phyloP scores from a whole-genome alignment of 2,888 invertebrate species.

The Chaitophorus viminalis region DNA sequence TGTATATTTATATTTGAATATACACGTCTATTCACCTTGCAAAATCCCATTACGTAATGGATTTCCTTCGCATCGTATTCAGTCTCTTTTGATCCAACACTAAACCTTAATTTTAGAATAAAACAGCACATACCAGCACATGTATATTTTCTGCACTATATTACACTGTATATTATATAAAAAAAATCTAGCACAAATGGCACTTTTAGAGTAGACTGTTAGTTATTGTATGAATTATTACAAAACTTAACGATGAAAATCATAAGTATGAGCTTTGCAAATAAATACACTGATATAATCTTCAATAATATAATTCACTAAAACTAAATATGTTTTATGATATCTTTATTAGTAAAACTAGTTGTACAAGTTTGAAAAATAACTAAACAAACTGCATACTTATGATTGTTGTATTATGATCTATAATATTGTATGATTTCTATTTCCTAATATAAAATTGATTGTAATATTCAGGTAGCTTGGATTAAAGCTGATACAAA shows the following conservation, averaged over 20 bases:
- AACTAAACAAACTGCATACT: not conserved
- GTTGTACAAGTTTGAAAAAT: not conserved
- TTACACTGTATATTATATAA: constrained; percentile 38
- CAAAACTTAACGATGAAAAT: not conserved
- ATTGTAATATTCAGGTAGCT: constrained; percentile 78
- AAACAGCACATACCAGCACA: constrained; percentile 31
- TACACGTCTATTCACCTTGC: constrained; percentile 18
- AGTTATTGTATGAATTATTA: not conserved
- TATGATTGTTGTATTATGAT: constrained; percentile 32
- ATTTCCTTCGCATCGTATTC: constrained; percentile 37
- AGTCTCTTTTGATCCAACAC: constrained; percentile 42
- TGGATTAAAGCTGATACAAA: constrained; percentile 96
- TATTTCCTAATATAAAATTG: constrained; percentile 12
- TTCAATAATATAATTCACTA: not conserved
- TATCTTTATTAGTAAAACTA: not conserved
- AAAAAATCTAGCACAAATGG: constrained; percentile 34
- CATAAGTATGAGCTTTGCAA: constrained; percentile 35
- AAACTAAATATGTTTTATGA: not conserved
- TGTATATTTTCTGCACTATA: constrained; percentile 44
- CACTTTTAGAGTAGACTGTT: constrained; percentile 41
- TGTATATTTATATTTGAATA: constrained; percentile 39
- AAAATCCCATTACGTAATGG: constrained; percentile 56
- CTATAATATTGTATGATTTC: not conserved
- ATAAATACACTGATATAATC: not conserved
- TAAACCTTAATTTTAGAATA: constrained; percentile 35